Evolutionary conservation across 1,140 invertebrate species (phyloP).

Genomic region (Drosophila lacertosa): DNA sequence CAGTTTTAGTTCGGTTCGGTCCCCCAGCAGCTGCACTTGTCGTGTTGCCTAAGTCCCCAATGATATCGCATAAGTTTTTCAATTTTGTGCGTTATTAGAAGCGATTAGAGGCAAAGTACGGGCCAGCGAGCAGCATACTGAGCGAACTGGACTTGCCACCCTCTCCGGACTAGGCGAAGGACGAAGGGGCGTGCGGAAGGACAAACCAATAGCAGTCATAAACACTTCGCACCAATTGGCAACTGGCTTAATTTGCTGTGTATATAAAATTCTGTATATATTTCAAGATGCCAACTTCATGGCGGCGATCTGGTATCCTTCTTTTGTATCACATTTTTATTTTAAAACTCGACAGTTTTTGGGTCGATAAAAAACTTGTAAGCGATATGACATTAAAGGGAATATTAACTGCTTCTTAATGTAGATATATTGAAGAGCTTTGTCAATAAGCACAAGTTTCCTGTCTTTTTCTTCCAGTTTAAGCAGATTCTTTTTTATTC

Average conservation of each 20-base stretch:
- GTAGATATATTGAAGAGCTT: too few relatives aligned
- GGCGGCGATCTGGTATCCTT: background rate
- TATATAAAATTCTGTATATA: slow-evolving; percentile 29
- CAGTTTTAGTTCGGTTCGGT: slow-evolving; percentile 43
- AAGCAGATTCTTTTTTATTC: too few relatives aligned
- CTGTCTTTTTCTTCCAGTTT: too few relatives aligned
- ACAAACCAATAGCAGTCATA: slow-evolving; percentile 49
- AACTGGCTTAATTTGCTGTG: slow-evolving; percentile 63
- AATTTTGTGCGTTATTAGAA: slow-evolving; percentile 83
- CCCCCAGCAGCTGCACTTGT: slow-evolving; percentile 67
- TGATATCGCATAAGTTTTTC: slow-evolving; percentile 83
- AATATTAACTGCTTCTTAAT: too few relatives aligned
- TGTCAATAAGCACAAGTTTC: too few relatives aligned
- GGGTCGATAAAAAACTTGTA: too few relatives aligned
- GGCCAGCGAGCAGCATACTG: slow-evolving; percentile 4
- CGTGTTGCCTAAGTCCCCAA: slow-evolving; percentile 69
- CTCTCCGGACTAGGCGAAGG: slow-evolving; percentile 10
- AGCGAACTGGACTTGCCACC: background rate
- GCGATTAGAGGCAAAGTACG: slow-evolving; percentile 69
- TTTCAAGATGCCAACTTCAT: background rate
- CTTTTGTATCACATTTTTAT: too few relatives aligned
- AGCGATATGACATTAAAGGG: too few relatives aligned
- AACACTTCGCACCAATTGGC: slow-evolving; percentile 65
- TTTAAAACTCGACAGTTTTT: too few relatives aligned
- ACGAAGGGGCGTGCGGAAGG: too few relatives aligned